phyloP scores from a whole-genome alignment of 2,797 vertebrate species.

The Tangara arthus region DNA sequence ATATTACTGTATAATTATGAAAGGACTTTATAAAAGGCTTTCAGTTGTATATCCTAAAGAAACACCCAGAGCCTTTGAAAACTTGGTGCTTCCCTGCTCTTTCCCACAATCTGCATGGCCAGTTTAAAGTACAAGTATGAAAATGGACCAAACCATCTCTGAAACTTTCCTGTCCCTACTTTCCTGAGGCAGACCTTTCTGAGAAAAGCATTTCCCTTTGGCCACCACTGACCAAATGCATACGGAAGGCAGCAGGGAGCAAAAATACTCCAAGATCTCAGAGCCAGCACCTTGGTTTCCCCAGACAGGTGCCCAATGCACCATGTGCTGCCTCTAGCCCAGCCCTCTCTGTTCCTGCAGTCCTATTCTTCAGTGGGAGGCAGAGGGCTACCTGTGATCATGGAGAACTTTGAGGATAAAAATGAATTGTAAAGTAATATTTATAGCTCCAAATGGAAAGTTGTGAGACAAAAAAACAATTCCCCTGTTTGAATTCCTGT shows the following conservation, averaged over 20 bases:
- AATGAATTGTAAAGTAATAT: neutral
- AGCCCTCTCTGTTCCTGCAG: neutral
- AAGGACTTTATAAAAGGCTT: neutral
- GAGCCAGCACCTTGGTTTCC: neutral
- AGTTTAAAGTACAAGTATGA: neutral
- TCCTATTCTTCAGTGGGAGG: neutral
- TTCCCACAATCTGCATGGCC: neutral
- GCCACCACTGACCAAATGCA: too few relatives aligned
- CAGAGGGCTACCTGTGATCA: neutral
- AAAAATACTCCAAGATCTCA: rapidly evolving
- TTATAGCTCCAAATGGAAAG: neutral
- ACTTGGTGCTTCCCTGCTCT: neutral
- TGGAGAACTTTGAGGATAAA: neutral
- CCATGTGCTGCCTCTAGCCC: neutral
- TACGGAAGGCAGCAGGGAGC: neutral
- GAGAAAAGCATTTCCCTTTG: neutral
- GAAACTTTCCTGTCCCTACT: neutral
- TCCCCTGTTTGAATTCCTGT: neutral
- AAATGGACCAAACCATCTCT: neutral
- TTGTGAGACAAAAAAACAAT: neutral
- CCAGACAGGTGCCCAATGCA: rapidly evolving
- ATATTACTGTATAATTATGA: neutral
- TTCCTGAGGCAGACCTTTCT: neutral
- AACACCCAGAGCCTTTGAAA: neutral
- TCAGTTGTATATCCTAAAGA: neutral